Evolutionary conservation across 2,797 vertebrate species (phyloP), one percentile per base, ranked within the genome.

Genomic region (Eutrigla gurnardus): DNA sequence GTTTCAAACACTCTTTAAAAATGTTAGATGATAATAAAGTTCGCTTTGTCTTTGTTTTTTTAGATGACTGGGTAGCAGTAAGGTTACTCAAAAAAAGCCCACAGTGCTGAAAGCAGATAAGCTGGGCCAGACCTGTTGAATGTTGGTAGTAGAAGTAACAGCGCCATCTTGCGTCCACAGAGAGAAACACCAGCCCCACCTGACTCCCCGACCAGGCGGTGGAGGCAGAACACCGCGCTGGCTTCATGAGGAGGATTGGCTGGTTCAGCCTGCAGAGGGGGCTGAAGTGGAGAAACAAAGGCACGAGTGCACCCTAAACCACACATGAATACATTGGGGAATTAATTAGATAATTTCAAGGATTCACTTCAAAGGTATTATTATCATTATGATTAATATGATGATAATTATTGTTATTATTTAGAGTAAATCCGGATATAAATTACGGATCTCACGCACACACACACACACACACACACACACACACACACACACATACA

Each of bases 121-220:
- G 54, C 65, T 0, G 33, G 50, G 25, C 42, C 36, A 6, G 61
- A 86, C 86, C 77, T 89, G 89, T 89, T 89, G 86, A 77, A 42
- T 35, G 54, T 15, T 7, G 17, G 39, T 53, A 49, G 32, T 6
- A 69, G 33, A 45, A 42, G 74, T 69, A 71, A 65, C 69, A 64
- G 75, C 84, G 85, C 77, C 86, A 89, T 63, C 92, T 80, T 25
- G 82, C 73, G 92, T 0, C 15, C 36, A 0, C 0, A 8, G 3
- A 10, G 8, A 7, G 11, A 59, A 75, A 58, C 4, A 6, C 0
- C 49, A 25, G 15, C 3, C 33, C 6, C 5, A 17, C 2, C 0
- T 8, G 3, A 36, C 59, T 42, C 7, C 3, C 39, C 7, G 7
- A 6, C 80, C 90, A 79, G 77, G 39, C 15, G 88, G 83, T 87